phyloP scores from a whole-genome alignment of 2,113 vertebrate genomes.

The Tragelaphus buxtoni region DNA sequence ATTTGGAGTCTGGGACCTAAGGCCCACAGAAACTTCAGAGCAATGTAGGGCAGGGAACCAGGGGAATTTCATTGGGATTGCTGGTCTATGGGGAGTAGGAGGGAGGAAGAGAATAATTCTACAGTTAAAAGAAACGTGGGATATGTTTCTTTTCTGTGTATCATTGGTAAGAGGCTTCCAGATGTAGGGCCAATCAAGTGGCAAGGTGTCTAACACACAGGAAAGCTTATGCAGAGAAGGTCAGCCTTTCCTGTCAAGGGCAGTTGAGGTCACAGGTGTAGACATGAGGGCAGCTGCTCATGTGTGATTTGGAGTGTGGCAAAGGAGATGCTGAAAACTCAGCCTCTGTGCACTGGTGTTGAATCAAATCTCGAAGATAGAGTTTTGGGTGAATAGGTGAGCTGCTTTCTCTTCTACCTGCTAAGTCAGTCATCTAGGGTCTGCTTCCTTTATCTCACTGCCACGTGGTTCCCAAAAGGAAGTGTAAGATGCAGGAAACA shows the following conservation, averaged over 20 bases:
- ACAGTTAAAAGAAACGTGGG: background rate
- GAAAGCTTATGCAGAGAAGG: background rate
- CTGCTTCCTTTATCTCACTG: background rate
- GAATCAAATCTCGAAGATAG: background rate
- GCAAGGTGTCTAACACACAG: background rate
- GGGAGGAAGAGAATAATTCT: background rate
- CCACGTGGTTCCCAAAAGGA: background rate
- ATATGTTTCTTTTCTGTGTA: background rate
- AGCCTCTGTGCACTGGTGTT: background rate
- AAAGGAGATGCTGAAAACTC: background rate
- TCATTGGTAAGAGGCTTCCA: background rate
- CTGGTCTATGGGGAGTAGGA: background rate
- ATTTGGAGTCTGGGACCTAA: background rate
- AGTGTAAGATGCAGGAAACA: background rate
- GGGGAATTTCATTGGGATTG: background rate
- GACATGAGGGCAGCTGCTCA: background rate
- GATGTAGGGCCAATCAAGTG: background rate
- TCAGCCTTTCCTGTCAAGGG: background rate
- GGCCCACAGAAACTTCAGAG: background rate
- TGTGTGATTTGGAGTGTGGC: background rate
- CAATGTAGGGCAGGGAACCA: background rate
- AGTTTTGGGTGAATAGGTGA: background rate
- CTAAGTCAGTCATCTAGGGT: background rate
- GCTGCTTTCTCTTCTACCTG: background rate
- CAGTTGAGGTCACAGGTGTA: background rate